Evolutionary conservation across 64 coral and sea anemone genomes (phyloP), one percentile per base, ranked within the genome.

Genomic region (Exaiptasia diaphana): DNA sequence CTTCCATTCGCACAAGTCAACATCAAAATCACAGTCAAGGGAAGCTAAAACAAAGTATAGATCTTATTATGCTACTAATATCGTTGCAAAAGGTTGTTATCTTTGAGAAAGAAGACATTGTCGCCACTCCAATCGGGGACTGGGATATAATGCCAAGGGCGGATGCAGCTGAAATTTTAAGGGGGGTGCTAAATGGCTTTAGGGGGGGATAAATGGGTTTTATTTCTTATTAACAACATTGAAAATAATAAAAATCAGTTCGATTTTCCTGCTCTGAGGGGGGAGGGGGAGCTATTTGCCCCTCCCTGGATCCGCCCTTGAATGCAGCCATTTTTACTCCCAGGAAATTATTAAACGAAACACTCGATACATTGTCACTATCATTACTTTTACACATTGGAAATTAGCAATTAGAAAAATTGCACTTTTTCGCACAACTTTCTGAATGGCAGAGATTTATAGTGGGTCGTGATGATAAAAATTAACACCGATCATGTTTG

Each of bases 1-100:
- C 3, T 1, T 82, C 90, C 90, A 93, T 43, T 93, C 61, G 33
- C 90, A 93, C 69, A 93, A 87, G 5, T 2, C 13, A 18, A 20
- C 13, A 14, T 65, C 61, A 15, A 65, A 65, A 65, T 65, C 21
- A 20, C 61, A 65, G 10, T 65, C 61, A 35, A 35, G 30, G n/a
- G 17, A 65, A 62, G 34, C 3, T 20, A 35, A 55, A 4, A 14
- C 20, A 55, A 55, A 54, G 4, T n/a, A 54, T 6, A 62, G 3
- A 1, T 34, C 9, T 20, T 12, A 17, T 1, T 4, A 11, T 14
- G 15, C 59, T 32, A 4, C 10, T 1, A 33, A 63, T 62, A 32
- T n/a, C 0, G 18, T 54, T 23, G 24, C 17, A 18, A 54, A 4
- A 17, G 5, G 4, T 12, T 14, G 24, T 12, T 14, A 15, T 18